A percentile compares a stretch with the other conserved stretches of the same genome.
These are phyloP conservation scores for Drosophila dunni DNA, from an alignment of 1,140 invertebrate species.

Conservation along the genomic window DNA sequence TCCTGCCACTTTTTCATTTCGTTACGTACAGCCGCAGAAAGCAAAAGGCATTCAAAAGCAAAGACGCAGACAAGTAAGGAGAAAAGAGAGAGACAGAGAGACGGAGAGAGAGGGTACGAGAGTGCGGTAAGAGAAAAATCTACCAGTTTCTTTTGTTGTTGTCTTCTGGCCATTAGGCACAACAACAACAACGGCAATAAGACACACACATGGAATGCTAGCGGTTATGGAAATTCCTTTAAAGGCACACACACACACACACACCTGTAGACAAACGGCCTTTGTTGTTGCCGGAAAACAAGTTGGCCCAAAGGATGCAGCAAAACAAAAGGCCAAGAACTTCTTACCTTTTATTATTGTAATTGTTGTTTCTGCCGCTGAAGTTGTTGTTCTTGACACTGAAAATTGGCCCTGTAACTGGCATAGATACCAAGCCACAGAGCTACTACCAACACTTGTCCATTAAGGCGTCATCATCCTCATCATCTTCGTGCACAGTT, in stretches of 20 bases:
- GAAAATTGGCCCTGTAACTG: conserved; percentile 69
- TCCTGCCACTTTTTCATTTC: conserved; percentile 70
- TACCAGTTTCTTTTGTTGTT: conserved; percentile 35
- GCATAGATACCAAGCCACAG: conserved; percentile 39
- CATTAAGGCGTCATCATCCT: conserved; percentile 51
- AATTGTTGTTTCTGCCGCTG: conserved; percentile 46
- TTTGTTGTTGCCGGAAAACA: conserved; percentile 55
- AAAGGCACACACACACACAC: conserved; percentile 47
- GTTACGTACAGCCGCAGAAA: conserved; percentile 76
- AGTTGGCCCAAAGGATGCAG: conserved; percentile 46
- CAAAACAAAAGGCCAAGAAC: conserved; percentile 48
- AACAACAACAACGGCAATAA: conserved; percentile 22
- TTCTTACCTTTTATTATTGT: conserved; percentile 40
- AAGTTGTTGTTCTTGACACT: conserved; percentile 29
- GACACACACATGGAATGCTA: conserved; percentile 66
- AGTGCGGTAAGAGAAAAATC: conserved; percentile 34
- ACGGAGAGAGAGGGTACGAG: too few species aligned
- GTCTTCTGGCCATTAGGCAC: conserved; percentile 66
- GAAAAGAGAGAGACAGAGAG: conserved; percentile 3
- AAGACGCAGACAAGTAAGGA: conserved; percentile 6
- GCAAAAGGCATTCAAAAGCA: conserved; percentile 73
- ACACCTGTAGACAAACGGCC: conserved; percentile 25
- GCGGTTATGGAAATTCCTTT: conserved; percentile 83
- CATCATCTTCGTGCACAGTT: conserved; percentile 9
- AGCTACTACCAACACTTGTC: conserved; percentile 53